Conservation (phyloP, 2,797 vertebrate genomes). For the Novumbra hubbsi region DNA sequence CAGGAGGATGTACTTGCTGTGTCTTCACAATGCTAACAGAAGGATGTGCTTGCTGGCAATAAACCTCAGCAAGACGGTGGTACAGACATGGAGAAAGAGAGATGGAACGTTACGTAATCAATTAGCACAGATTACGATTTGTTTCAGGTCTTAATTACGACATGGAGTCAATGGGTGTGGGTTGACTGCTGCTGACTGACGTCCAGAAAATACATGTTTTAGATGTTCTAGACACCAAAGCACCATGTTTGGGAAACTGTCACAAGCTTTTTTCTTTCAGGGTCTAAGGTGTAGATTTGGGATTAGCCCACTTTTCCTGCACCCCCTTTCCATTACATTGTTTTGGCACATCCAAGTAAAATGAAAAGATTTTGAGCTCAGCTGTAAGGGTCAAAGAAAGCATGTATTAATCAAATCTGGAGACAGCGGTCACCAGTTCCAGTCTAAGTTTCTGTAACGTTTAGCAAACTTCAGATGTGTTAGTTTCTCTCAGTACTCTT, state of each 20-base stretch:
- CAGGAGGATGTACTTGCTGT: conserved; percentile 50
- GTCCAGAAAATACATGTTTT: background rate
- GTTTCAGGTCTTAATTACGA: conserved; percentile 49
- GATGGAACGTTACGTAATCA: conserved; percentile 60
- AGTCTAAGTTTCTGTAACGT: too few relatives aligned
- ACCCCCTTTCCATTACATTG: background rate
- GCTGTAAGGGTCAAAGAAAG: background rate
- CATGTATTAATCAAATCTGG: background rate
- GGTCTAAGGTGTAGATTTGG: background rate
- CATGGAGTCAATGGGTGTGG: conserved; percentile 30
- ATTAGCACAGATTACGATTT: conserved; percentile 66
- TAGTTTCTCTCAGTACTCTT: too few relatives aligned
- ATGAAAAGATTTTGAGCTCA: background rate
- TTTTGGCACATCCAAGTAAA: background rate
- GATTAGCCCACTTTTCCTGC: conserved; percentile 10
- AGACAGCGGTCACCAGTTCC: too few relatives aligned
- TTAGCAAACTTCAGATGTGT: too few relatives aligned
- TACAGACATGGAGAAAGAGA: conserved; percentile 19
- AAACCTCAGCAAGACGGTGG: conserved; percentile 15
- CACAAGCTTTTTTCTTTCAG: background rate
- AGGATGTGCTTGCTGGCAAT: conserved; percentile 31
- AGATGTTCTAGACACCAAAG: conserved; percentile 24
- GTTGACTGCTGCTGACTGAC: conserved; percentile 14
- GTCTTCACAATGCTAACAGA: conserved; percentile 38
- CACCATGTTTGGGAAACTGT: background rate